These are phyloP conservation scores for Dissostichus mawsoni DNA, from an alignment of 2,113 vertebrate genomes.

Conservation along the genomic window DNA sequence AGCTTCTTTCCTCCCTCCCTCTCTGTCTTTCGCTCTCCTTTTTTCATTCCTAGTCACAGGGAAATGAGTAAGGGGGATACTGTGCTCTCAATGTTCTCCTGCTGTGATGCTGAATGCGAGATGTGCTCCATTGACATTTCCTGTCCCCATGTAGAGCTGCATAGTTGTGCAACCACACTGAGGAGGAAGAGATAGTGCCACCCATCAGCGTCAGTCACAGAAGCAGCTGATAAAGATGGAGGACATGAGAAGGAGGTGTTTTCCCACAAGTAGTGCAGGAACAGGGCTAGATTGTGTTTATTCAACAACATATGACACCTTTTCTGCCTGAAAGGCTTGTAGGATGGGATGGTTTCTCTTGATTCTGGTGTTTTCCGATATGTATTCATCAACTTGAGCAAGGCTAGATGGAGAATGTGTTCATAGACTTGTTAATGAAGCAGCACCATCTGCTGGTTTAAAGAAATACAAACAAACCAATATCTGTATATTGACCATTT, in stretches of 20 bases:
- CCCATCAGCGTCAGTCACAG: conserved; percentile 1
- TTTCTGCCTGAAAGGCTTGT: too few relatives aligned
- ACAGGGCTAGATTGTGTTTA: background rate
- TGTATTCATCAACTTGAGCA: conserved; percentile 33
- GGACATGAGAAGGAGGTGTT: background rate
- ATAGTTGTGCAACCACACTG: background rate
- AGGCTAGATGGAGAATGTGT: background rate
- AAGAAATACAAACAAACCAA: background rate
- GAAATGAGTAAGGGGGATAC: conserved; percentile 14
- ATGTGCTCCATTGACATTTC: conserved; percentile 62
- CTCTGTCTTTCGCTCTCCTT: background rate
- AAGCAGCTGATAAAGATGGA: conserved; percentile 26
- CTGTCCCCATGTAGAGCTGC: conserved; percentile 10
- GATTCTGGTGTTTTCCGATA: background rate
- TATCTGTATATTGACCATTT: conserved; percentile 12
- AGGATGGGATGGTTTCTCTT: background rate
- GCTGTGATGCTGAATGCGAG: conserved; percentile 36
- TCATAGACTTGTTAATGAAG: background rate
- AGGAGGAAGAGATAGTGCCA: background rate
- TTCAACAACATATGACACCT: conserved; percentile 1
- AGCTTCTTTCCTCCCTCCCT: background rate
- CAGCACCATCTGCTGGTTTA: conserved; percentile 68
- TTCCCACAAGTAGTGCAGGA: background rate
- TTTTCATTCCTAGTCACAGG: conserved; percentile 3
- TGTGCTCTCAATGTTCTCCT: conserved; percentile 27